Conservation (phyloP, 2,113 vertebrate genomes). For the Mustela lutreola region DNA sequence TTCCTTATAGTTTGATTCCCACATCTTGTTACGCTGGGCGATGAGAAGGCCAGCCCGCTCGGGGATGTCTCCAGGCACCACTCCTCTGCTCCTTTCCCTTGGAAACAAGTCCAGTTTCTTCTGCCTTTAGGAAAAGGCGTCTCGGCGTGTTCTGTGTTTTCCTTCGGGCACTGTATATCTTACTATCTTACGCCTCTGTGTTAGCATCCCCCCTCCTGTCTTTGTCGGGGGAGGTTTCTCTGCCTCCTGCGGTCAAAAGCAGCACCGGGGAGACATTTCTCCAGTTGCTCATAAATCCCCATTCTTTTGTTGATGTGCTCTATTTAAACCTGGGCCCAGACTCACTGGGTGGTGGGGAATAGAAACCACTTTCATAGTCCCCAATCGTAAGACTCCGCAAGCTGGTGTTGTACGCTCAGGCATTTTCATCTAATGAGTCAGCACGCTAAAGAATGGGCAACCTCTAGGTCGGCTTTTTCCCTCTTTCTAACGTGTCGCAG, state of each 20-base stretch:
- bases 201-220: not conserved
- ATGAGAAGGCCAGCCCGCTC: not conserved
- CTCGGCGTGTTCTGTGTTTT: not conserved
- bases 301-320: not conserved
- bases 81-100: not conserved
- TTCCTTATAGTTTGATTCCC: not conserved
- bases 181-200: not conserved
- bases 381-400: not conserved
- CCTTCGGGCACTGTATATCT: not conserved
- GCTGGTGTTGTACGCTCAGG: rapidly evolving
- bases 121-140: not conserved
- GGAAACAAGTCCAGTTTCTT: not conserved
- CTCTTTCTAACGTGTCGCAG: not conserved
- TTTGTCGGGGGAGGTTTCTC: not conserved
- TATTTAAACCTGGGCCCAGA: conserved; percentile 23
- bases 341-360: not conserved
- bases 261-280: not conserved
- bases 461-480: not conserved
- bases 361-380: not conserved
- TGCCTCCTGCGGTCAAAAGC: not conserved
- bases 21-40: rapidly evolving
- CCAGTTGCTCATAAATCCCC: not conserved
- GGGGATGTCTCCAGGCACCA: not conserved
- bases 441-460: not conserved
- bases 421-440: not conserved